Conservation (phyloP, 2,888 invertebrate genomes). For the Bellardia bayeri region DNA sequence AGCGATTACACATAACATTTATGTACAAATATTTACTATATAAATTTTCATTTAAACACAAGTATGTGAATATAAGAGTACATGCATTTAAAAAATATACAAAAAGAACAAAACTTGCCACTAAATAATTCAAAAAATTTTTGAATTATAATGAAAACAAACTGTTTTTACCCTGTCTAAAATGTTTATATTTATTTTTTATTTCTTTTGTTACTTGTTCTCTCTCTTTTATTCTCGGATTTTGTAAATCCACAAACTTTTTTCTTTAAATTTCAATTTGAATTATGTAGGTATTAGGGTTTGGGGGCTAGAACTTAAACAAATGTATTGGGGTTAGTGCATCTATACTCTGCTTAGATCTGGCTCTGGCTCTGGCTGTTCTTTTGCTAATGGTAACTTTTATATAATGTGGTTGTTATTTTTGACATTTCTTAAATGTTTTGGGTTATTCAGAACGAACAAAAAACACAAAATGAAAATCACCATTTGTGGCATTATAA, state of each 20-base stretch:
- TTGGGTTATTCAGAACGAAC: slow-evolving; percentile 38
- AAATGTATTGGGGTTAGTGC: slow-evolving; percentile 38
- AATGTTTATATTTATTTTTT: not conserved
- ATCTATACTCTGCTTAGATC: slow-evolving; percentile 15
- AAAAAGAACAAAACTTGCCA: slow-evolving; percentile 15
- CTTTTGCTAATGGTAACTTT: slow-evolving; percentile 37
- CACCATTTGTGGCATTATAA: slow-evolving; percentile 66
- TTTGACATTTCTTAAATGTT: slow-evolving; percentile 71
- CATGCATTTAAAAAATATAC: no score
- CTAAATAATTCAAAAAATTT: slow-evolving; percentile 75
- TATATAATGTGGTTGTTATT: slow-evolving; percentile 64
- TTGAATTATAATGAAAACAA: slow-evolving; percentile 73
- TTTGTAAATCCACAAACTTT: slow-evolving; percentile 20
- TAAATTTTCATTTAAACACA: no score
- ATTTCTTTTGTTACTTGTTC: not conserved
- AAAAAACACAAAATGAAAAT: slow-evolving; percentile 51
- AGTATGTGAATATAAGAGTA: no score
- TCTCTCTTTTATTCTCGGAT: slow-evolving; percentile 12
- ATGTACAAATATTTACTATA: no score
- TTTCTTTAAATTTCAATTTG: slow-evolving; percentile 11
- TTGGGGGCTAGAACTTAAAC: slow-evolving; percentile 7
- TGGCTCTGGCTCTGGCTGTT: not conserved
- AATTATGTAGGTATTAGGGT: not conserved
- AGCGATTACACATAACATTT: no score
- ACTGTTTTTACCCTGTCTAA: slow-evolving; percentile 61